phyloP scores from a whole-genome alignment of 2,888 invertebrate genomes.

The Cephus pygmeus region DNA sequence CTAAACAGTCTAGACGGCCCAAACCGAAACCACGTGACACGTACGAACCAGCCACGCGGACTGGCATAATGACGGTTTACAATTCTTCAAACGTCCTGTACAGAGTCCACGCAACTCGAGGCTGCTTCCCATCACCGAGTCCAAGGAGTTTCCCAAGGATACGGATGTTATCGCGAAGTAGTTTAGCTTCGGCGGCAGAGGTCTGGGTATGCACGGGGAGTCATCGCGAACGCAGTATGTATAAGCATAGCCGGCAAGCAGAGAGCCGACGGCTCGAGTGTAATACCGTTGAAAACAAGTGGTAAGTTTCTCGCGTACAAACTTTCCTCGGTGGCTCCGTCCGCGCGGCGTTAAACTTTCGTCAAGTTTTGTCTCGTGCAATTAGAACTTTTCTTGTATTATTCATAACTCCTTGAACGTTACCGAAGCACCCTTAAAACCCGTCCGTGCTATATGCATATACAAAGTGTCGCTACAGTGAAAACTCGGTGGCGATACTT shows the following conservation, averaged over 20 bases:
- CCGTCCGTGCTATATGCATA: not conserved
- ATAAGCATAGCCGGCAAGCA: not conserved
- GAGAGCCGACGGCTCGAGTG: not conserved
- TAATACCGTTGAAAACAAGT: not conserved
- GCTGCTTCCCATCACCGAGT: not conserved
- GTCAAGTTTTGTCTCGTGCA: constrained; percentile 60
- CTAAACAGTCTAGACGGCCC: not conserved
- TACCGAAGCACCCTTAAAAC: not conserved
- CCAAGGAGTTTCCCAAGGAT: not conserved
- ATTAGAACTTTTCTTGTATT: constrained; percentile 63
- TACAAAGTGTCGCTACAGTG: not conserved
- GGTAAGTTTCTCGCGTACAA: not conserved
- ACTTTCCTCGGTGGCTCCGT: not conserved
- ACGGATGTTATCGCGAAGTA: not conserved
- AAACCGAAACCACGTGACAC: not conserved
- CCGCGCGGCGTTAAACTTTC: not conserved
- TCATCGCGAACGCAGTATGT: not conserved
- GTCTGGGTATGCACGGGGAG: not conserved
- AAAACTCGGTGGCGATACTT: not conserved
- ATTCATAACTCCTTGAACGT: constrained; percentile 54
- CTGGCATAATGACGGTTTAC: not conserved
- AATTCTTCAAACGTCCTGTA: not conserved
- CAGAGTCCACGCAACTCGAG: not conserved
- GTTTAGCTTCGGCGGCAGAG: not conserved
- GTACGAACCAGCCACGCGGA: not conserved